phyloP scores from a whole-genome alignment of 2,888 invertebrate species.

The Metalampra italica region DNA sequence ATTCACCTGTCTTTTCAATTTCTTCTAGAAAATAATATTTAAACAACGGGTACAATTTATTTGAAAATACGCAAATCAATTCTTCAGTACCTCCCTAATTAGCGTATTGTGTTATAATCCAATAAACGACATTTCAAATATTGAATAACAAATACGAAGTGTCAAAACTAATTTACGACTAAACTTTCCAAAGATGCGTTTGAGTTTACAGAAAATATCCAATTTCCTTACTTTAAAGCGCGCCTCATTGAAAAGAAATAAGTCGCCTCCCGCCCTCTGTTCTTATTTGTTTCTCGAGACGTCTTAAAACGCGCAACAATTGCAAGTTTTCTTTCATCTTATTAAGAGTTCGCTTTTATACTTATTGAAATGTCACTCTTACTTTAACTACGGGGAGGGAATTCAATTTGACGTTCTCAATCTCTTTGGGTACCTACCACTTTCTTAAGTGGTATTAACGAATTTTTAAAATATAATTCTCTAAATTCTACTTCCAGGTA shows the following conservation, averaged over 20 bases:
- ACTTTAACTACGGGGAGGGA: slow-evolving; percentile 18
- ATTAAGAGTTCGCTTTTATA: slow-evolving; percentile 25
- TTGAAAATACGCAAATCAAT: too few relatives aligned
- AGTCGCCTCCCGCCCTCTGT: slow-evolving; percentile 10
- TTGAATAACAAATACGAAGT: too few relatives aligned
- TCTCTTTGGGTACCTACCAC: slow-evolving; percentile 1
- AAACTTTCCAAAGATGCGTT: slow-evolving; percentile 1
- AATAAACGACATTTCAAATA: too few relatives aligned
- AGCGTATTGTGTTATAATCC: too few relatives aligned
- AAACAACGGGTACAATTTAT: too few relatives aligned
- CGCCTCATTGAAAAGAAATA: slow-evolving; percentile 7
- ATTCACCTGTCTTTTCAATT: too few relatives aligned
- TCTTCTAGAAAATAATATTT: too few relatives aligned
- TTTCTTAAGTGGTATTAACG: neutral
- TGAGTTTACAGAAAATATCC: slow-evolving; percentile 5
- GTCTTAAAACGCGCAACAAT: slow-evolving; percentile 25
- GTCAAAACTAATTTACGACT: neutral
- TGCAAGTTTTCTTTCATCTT: slow-evolving; percentile 30
- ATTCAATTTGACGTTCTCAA: slow-evolving; percentile 22
- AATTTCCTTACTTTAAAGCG: slow-evolving; percentile 6
- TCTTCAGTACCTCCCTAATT: too few relatives aligned
- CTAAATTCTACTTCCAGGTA: too few relatives aligned
- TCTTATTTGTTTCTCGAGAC: slow-evolving; percentile 30
- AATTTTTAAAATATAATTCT: neutral
- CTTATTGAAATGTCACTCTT: slow-evolving; percentile 25